These are phyloP conservation scores for Choloepus didactylus DNA, from an alignment of 2,797 vertebrate species.

Conservation along the genomic window DNA sequence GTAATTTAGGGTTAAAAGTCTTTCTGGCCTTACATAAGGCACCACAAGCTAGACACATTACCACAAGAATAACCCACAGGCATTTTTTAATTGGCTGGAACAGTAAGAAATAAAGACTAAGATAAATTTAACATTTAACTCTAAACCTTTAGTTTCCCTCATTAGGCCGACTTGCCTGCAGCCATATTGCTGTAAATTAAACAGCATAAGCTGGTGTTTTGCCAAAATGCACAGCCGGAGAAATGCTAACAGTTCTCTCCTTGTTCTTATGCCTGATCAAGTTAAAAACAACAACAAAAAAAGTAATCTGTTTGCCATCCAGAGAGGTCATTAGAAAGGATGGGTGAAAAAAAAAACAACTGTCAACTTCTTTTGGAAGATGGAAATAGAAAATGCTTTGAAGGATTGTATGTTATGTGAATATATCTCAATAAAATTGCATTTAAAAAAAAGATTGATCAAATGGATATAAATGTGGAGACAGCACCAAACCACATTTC, in stretches of 20 bases:
- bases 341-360: conserved; percentile 64
- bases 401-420: no score
- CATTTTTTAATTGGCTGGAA: conserved; percentile 77
- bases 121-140: conserved; percentile 72
- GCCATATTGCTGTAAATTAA: conserved; percentile 79
- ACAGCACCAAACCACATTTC: background rate
- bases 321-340: conserved; percentile 81
- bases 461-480: background rate
- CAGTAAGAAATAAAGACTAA: conserved; percentile 80
- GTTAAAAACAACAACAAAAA: conserved; percentile 69
- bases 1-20: conserved; percentile 61
- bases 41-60: background rate
- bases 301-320: conserved; percentile 67
- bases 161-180: conserved; percentile 70
- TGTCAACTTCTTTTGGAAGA: conserved; percentile 74
- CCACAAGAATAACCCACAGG: conserved; percentile 31
- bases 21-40: conserved; percentile 32
- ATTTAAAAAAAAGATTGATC: background rate
- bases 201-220: conserved; percentile 63
- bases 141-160: conserved; percentile 73
- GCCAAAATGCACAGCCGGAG: conserved; percentile 48
- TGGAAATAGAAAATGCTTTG: conserved; percentile 71
- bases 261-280: conserved; percentile 56
- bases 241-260: conserved; percentile 69
- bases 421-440: no score